A percentile compares a stretch with the other conserved stretches of the same genome.
phyloP scores from a whole-genome alignment of 1,140 invertebrate genomes.

The Leptinotarsa defecta region DNA sequence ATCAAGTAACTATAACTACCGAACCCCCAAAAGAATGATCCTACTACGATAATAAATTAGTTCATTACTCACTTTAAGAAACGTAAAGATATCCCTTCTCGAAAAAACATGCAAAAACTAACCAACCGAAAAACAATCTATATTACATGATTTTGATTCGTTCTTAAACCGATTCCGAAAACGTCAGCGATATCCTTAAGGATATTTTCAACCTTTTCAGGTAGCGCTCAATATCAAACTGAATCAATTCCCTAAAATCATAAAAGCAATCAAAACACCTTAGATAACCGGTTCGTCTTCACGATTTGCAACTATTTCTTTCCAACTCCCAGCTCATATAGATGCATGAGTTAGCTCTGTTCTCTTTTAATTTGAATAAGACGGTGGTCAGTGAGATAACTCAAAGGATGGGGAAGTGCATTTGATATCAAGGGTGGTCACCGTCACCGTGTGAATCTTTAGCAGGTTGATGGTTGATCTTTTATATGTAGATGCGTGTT shows the following conservation, averaged over 20 bases:
- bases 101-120: conserved; percentile 4
- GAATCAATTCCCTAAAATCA: conserved; percentile 28
- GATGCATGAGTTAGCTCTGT: conserved; percentile 38
- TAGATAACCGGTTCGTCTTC: conserved; percentile 44
- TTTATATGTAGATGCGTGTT: conserved; percentile 47
- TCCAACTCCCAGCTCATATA: conserved; percentile 37
- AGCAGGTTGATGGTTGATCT: conserved; percentile 48
- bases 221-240: conserved; percentile 31
- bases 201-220: conserved; percentile 12
- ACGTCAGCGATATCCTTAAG: neutral
- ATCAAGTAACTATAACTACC: too few species aligned
- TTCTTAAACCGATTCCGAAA: neutral
- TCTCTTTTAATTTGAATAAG: conserved; percentile 35
- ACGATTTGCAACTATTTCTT: conserved; percentile 37
- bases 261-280: conserved; percentile 40
- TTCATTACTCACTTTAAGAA: neutral
- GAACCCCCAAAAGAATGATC: too few species aligned
- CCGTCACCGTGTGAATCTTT: conserved; percentile 48
- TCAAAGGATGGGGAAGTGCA: conserved; percentile 46
- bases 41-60: too few species aligned
- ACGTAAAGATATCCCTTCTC: neutral
- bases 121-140: neutral
- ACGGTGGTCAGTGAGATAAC: conserved; percentile 26
- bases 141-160: neutral
- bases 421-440: conserved; percentile 42